A percentile compares a stretch with the other conserved stretches of the same genome.
Conservation (phyloP, 2,797 vertebrate genomes). For the Sebastes reedi region DNA sequence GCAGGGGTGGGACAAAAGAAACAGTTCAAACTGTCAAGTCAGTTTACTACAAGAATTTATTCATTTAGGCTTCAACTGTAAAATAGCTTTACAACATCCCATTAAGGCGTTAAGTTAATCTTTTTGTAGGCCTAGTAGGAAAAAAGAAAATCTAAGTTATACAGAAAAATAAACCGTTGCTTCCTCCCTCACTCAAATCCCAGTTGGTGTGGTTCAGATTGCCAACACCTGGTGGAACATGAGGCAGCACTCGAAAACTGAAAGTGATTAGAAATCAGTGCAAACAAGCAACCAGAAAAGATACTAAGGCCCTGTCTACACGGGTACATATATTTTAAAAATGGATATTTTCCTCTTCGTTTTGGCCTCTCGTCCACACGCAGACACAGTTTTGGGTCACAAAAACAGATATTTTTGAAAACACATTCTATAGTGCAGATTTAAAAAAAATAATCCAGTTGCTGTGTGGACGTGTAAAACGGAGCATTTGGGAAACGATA, state of each 20-base stretch:
- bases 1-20: conserved; percentile 14
- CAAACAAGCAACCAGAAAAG: background rate
- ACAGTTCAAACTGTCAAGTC: conserved; percentile 20
- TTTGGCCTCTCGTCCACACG: too few relatives aligned
- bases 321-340: too few relatives aligned
- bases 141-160: conserved; percentile 21
- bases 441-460: too few relatives aligned
- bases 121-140: background rate
- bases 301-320: background rate
- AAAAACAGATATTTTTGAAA: too few relatives aligned
- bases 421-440: too few relatives aligned
- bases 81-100: background rate
- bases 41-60: background rate
- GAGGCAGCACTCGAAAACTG: background rate
- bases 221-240: background rate
- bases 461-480: too few relatives aligned
- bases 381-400: too few relatives aligned
- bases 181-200: background rate
- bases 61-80: background rate
- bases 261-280: background rate
- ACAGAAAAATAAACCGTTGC: background rate
- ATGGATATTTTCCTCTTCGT: too few relatives aligned
- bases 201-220: conserved; percentile 2
- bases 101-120: background rate
- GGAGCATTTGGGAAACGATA: too few relatives aligned